These are phyloP conservation scores for Nebria brevicollis DNA, from an alignment of 2,888 invertebrate genomes.

Conservation along the genomic window DNA sequence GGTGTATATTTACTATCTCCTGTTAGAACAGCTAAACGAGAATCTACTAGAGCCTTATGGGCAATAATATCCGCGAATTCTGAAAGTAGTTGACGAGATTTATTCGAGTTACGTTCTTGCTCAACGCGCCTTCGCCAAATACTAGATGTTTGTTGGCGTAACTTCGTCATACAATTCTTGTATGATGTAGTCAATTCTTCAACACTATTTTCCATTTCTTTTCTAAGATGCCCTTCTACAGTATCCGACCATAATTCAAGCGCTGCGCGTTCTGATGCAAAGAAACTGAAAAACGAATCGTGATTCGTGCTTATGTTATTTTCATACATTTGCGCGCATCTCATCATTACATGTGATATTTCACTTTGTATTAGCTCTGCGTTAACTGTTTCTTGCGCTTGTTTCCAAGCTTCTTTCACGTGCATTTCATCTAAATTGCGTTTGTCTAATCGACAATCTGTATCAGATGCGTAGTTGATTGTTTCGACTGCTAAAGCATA, in stretches of 20 bases:
- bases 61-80: constrained; percentile 78
- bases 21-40: constrained; percentile 76
- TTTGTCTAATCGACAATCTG: constrained; percentile 62
- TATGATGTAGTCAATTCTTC: constrained; percentile 75
- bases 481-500: constrained; percentile 77
- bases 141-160: constrained; percentile 64
- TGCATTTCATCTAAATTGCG: constrained; percentile 71
- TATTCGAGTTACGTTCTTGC: constrained; percentile 63
- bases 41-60: constrained; percentile 80
- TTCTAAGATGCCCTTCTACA: constrained; percentile 75
- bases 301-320: constrained; percentile 65
- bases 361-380: constrained; percentile 81
- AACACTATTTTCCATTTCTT: constrained; percentile 78
- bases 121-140: constrained; percentile 64
- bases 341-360: constrained; percentile 77
- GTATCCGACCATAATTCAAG: constrained; percentile 81
- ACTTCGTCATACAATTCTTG: constrained; percentile 70
- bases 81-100: constrained; percentile 66
- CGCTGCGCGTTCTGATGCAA: constrained; percentile 75
- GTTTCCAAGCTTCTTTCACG: constrained; percentile 79
- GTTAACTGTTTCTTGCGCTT: constrained; percentile 79
- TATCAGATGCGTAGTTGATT: constrained; percentile 68
- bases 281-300: constrained; percentile 67
- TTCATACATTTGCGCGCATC: constrained; percentile 77
- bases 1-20: constrained; percentile 62